Evolutionary conservation across 2,888 invertebrate species (phyloP).

Genomic region (Metacarcinus magister): DNA sequence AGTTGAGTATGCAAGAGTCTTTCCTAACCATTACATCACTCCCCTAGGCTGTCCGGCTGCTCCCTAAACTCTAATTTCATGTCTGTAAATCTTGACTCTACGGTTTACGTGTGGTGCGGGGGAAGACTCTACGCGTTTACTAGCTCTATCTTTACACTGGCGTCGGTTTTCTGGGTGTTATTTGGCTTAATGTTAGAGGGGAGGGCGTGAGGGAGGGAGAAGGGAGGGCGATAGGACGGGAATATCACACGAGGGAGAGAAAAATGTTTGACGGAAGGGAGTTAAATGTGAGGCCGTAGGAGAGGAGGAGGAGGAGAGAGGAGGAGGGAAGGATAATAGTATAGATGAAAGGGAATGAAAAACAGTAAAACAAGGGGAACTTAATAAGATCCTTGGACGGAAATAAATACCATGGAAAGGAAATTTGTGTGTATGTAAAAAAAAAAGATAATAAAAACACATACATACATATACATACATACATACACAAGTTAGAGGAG

Average conservation of each 20-base stretch:
- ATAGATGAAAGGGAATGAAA: too few relatives aligned
- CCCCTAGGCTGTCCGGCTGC: neutral
- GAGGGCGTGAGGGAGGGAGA: neutral
- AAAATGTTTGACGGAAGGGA: too few relatives aligned
- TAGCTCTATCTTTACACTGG: neutral
- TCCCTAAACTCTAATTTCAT: slow-evolving; percentile 36
- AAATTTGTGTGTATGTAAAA: too few relatives aligned
- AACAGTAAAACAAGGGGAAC: too few relatives aligned
- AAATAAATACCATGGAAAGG: too few relatives aligned
- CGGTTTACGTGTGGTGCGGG: neutral
- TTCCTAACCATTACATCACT: too few relatives aligned
- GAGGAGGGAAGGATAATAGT: neutral
- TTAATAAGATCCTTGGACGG: too few relatives aligned
- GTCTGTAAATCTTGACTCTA: slow-evolving; percentile 29
- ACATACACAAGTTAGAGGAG: too few relatives aligned
- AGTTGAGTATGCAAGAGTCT: too few relatives aligned
- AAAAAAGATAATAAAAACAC: too few relatives aligned
- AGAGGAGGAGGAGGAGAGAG: neutral
- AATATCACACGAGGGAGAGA: neutral
- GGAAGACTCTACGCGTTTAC: neutral
- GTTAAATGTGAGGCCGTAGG: too few relatives aligned
- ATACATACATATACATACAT: too few relatives aligned
- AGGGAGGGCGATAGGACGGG: neutral
- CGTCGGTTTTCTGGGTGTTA: neutral
- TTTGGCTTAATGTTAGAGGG: neutral